Evolutionary conservation across 2,888 invertebrate genomes (phyloP), one percentile per base, ranked within the genome.

Genomic region (Xestia sexstrigata): DNA sequence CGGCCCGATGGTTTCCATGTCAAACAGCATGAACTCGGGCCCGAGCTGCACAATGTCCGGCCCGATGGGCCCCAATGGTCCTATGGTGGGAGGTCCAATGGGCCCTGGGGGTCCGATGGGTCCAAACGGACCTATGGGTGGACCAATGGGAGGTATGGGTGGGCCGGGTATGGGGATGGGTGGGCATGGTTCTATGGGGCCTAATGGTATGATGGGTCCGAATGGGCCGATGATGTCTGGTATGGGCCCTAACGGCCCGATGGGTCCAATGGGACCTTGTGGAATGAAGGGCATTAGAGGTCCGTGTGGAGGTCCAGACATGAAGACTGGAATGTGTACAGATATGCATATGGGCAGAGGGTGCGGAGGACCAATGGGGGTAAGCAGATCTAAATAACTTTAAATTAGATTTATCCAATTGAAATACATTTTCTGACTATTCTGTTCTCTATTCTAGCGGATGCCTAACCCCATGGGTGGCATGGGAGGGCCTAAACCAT

Each of bases 391-490:
- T 49, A 68, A 39, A 39, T n/a, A 47, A 5, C 3, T 8, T 17
- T n/a, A 23, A 49, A 71, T 70, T 23, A 7, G 47, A 72, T 20
- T 39, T 11, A 26, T 26, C 11, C 4, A 1, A 13, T 30, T n/a
- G 13, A 23, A 26, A 71, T 45, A 47, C 1, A 23, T 2, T 35
- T 71, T 39, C 26, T 76, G 9, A 81, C 42, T 15, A 66, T 72
- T 66, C 75, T 55, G 20, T 75, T 63, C 42, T 76, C 60, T 76
- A 80, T 93, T 94, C 26, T 90, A 97, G 97, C 95, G 97, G 47
- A 97, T 97, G 97, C 96, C 96, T 39, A 97, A 96, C 80, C 97
- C 97, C 0, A 97, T 97, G 97, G 96, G 95, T 17, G 96, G 96
- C 23, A 97, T 97, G 97, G 96, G 96, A 69, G 96, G 96, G 69